Percentiles rank a stretch among this genome's conserved stretches.
These are phyloP conservation scores for Perca fluviatilis DNA, from an alignment of 2,113 vertebrate genomes.

Conservation along the genomic window DNA sequence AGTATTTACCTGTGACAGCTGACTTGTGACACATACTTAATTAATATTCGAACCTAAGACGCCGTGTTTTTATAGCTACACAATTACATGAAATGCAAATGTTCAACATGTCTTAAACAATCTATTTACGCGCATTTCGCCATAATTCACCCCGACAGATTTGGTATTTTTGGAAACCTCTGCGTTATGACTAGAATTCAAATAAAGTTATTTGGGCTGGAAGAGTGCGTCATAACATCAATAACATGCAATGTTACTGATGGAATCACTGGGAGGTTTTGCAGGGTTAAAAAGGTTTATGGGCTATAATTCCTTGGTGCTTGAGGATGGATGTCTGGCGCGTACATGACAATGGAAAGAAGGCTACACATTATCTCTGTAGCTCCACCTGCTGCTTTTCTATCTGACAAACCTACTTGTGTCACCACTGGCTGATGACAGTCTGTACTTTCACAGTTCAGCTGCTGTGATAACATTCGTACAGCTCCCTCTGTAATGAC, in stretches of 20 bases:
- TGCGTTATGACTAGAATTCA: neutral
- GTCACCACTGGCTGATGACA: constrained; percentile 57
- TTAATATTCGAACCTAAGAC: neutral
- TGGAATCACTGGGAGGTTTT: neutral
- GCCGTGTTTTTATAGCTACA: neutral
- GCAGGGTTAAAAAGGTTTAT: neutral
- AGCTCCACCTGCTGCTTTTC: constrained; percentile 52
- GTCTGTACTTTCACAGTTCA: constrained; percentile 58
- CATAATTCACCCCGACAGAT: neutral
- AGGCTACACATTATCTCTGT: constrained; percentile 20
- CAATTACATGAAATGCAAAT: neutral
- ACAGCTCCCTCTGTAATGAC: constrained; percentile 8
- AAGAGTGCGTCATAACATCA: no score
- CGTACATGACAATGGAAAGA: constrained; percentile 21
- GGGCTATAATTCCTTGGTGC: neutral
- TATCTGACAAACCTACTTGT: constrained; percentile 40
- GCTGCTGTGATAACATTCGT: constrained; percentile 50
- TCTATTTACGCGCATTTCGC: neutral
- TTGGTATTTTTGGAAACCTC: neutral
- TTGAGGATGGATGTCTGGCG: neutral
- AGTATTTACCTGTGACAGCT: neutral
- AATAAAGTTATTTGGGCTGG: neutral
- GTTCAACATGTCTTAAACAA: neutral
- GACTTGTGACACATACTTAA: no score
- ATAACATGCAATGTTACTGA: neutral